Percentiles rank a stretch among this genome's conserved stretches.
phyloP scores from a whole-genome alignment of 2,888 invertebrate genomes.

The Sisyra terminalis region DNA sequence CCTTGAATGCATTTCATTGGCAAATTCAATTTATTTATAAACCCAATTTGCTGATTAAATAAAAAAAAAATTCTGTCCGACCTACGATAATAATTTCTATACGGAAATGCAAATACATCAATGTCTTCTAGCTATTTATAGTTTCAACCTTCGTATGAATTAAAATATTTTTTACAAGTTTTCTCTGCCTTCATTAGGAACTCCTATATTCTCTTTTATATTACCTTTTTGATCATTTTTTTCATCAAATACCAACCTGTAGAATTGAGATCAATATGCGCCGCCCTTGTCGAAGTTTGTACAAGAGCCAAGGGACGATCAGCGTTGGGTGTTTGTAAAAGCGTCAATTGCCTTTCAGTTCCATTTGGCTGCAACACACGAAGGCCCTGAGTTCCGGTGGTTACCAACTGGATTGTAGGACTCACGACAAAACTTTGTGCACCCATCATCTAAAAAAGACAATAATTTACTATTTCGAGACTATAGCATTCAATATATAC shows the following conservation, averaged over 20 bases:
- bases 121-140: neutral
- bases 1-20: too few relatives aligned
- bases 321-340: slow-evolving; percentile 27
- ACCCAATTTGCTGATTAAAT: too few relatives aligned
- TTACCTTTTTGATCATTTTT: too few relatives aligned
- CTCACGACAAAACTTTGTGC: slow-evolving; percentile 34
- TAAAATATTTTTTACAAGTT: neutral
- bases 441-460: slow-evolving; percentile 28
- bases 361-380: slow-evolving; percentile 24
- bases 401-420: slow-evolving; percentile 29
- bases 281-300: slow-evolving; percentile 19
- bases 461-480: too few relatives aligned
- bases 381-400: slow-evolving; percentile 25
- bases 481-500: too few relatives aligned
- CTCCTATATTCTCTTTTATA: too few relatives aligned
- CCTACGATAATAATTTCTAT: too few relatives aligned
- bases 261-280: neutral
- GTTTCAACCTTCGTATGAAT: neutral
- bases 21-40: too few relatives aligned
- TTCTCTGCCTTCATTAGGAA: too few relatives aligned
- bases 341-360: slow-evolving; percentile 17
- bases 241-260: neutral
- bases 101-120: neutral
- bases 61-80: too few relatives aligned
- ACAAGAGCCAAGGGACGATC: slow-evolving; percentile 25